These are phyloP conservation scores for Gallinago solitaria DNA, from an alignment of 2,797 vertebrate species.

Conservation along the genomic window DNA sequence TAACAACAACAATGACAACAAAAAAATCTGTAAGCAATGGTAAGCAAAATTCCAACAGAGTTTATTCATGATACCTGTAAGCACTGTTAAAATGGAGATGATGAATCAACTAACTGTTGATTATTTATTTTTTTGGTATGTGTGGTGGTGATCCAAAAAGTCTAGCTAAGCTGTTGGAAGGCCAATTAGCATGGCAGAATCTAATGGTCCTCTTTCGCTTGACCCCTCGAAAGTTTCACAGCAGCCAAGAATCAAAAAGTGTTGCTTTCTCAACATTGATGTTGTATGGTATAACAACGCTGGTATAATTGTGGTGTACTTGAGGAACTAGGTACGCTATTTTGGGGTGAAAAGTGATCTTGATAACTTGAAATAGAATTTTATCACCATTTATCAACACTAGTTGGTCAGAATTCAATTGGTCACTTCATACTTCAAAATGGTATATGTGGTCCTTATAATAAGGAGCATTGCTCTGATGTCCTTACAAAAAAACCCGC, in stretches of 20 bases:
- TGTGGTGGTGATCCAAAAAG: not conserved
- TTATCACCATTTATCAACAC: not conserved
- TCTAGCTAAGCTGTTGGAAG: not conserved
- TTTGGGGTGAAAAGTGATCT: not conserved
- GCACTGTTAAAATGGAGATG: not conserved
- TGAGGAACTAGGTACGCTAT: not conserved
- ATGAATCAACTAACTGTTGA: not conserved
- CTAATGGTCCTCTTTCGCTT: not conserved
- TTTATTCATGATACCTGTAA: not conserved
- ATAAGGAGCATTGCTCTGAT: not conserved
- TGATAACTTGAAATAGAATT: not conserved
- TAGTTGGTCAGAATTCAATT: not conserved
- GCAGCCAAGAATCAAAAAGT: not conserved
- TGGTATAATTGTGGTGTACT: not conserved
- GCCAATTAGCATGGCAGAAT: not conserved
- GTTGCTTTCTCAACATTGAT: not conserved
- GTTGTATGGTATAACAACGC: accelerated
- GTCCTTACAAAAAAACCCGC: not conserved
- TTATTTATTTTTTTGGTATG: not conserved
- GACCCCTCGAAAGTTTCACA: not conserved
- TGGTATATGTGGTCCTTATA: accelerated
- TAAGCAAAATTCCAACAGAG: not conserved
- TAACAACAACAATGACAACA: not conserved
- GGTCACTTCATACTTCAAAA: not conserved
- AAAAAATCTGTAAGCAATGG: not conserved